Percentiles rank a stretch among this genome's conserved stretches.
Conservation (phyloP, 2,113 vertebrate genomes). For the Alaudala cheleensis region DNA sequence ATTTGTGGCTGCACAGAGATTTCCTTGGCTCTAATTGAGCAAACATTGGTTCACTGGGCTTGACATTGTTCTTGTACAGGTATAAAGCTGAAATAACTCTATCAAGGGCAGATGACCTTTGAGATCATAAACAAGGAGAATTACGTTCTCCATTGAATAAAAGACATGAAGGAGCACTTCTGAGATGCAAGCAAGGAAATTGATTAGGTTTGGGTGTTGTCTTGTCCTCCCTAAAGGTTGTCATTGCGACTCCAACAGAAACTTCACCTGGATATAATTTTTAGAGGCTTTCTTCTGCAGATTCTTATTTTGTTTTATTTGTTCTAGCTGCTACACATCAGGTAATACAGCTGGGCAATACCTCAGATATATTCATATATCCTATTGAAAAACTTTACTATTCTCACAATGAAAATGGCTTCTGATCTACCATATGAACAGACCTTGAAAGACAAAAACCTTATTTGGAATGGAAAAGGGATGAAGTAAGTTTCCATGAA, state of each 20-base stretch:
- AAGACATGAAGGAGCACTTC: not conserved
- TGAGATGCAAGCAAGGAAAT: not conserved
- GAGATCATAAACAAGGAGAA: conserved; percentile 21
- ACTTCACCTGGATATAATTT: not conserved
- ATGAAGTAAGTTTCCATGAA: not conserved
- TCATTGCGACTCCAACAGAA: not conserved
- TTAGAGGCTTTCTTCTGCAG: not conserved
- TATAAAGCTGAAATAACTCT: conserved; percentile 39
- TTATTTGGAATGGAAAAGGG: not conserved
- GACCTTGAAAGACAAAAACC: not conserved
- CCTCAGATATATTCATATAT: not conserved
- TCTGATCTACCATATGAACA: not conserved
- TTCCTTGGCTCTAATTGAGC: conserved; percentile 34
- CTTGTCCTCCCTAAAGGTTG: not conserved
- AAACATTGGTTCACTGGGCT: conserved; percentile 35
- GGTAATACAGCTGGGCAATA: not conserved
- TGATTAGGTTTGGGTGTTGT: not conserved
- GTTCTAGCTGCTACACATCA: not conserved
- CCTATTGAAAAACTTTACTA: not conserved
- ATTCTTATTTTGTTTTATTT: not conserved
- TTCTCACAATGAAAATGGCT: not conserved
- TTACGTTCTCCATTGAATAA: not conserved
- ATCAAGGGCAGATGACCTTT: conserved; percentile 10
- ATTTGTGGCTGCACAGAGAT: not conserved
- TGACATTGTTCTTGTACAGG: conserved; percentile 31